phyloP scores from a whole-genome alignment of 2,888 invertebrate species.

The Ennomos fuscantarius region DNA sequence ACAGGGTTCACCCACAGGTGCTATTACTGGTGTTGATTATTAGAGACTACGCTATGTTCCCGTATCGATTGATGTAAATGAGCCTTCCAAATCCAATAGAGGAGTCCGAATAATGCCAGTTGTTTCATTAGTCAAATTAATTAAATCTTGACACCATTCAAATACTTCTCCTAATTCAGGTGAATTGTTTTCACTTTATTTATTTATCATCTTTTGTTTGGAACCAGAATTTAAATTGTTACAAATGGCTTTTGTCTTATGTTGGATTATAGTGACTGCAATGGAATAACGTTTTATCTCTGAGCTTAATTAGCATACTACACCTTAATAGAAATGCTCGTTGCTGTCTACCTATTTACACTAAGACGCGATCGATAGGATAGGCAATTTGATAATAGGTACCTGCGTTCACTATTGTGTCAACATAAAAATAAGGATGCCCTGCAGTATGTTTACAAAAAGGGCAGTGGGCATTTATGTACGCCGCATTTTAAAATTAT shows the following conservation, averaged over 20 bases:
- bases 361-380: no score
- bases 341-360: no score
- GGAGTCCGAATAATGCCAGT: slow-evolving; percentile 9
- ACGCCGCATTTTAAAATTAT: no score
- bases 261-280: slow-evolving; percentile 14
- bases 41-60: background rate
- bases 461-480: no score
- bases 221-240: slow-evolving; percentile 12
- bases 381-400: no score
- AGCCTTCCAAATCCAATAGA: slow-evolving; percentile 14
- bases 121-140: slow-evolving; percentile 15
- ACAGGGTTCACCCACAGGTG: no score
- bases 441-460: no score
- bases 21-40: background rate
- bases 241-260: background rate
- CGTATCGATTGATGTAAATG: slow-evolving; percentile 3
- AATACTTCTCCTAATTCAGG: slow-evolving; percentile 6
- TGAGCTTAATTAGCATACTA: slow-evolving; percentile 20
- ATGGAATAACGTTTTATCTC: slow-evolving; percentile 26
- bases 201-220: slow-evolving; percentile 12
- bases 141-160: slow-evolving; percentile 16
- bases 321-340: background rate
- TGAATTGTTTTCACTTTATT: slow-evolving; percentile 10
- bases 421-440: no score
- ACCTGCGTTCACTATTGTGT: no score